Evolutionary conservation across 2,113 vertebrate species (phyloP), one percentile per base, ranked within the genome.

Genomic region (Notothenia rossii): DNA sequence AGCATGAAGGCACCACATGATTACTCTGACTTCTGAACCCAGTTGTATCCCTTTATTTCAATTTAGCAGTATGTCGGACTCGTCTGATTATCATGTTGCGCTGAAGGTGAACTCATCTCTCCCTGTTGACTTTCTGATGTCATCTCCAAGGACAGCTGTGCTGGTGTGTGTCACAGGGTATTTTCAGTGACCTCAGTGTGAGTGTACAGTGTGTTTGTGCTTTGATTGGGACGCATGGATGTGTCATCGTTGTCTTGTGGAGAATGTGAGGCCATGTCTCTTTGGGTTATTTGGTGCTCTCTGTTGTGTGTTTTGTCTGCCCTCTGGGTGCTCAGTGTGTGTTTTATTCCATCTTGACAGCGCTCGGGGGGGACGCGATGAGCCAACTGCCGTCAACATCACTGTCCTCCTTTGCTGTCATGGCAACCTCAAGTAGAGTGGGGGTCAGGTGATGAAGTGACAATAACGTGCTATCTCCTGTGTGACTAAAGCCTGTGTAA

Each of bases 111-210:
- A 88, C 88, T 93, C 88, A 92, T 90, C 86, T 64, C 59, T 91
- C 89, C 86, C 77, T 15, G 80, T 89, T 90, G 76, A 86, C 85
- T 86, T 80, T 82, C 80, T 92, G 93, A 93, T 89, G 86, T 92
- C 89, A 93, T 90, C 81, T 36, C 22, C 10, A 51, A 12, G 0
- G 90, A 86, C 91, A 90, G 92, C 85, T 86, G 83, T 62, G 66
- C 73, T 69, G 46, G 73, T 88, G 84, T 89, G 92, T 92, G 92
- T 93, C 90, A 93, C 73, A 5, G 91, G 89, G 89, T 92, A 89
- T 92, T 92, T 94, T 90, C 86, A 79, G 71, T 92, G 90, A 92
- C 84, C 72, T 90, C 86, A 89, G 78, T 55, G 51, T 90, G 91
- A 91, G 76, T 86, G 85, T 82, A 59, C 61, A 12, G 64, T 75